Evolutionary conservation across 1,140 invertebrate species (phyloP), one percentile per base, ranked within the genome.

Genomic region (Ips nitidus): DNA sequence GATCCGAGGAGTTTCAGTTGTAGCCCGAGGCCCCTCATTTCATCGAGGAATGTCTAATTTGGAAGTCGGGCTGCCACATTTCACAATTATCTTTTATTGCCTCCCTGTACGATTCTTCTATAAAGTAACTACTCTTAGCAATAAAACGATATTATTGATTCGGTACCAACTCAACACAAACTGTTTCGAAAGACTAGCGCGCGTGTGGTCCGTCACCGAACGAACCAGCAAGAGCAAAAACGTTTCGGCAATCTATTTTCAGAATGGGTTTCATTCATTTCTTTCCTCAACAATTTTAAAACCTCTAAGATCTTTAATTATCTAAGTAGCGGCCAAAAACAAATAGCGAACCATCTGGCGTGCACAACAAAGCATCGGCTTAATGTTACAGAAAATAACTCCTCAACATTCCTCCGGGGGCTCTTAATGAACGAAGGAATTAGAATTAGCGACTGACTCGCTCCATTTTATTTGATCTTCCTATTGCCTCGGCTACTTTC

Each of bases 381-480:
- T 68, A 68, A 68, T 68, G 66, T 68, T 60, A 52, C 66, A 68
- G 66, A 68, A 68, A 68, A 68, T 68, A 68, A 68, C 66, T 68
- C 66, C 66, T 68, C 56, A 53, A 68, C 66, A 68, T 68, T 68
- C 66, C 66, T 59, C 40, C 47, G 66, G 47, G 22, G 38, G 66
- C 66, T 68, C 66, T 68, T 68, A 68, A 68, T 68, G 66, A 68
- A 68, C 66, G 66, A 43, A 68, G 56, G 66, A 60, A 68, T 68
- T 68, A 61, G 66, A 68, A 68, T 68, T 68, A 60, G 66, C 66
- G 66, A 68, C 43, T 47, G 40, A 53, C 66, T 59, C 41, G 66
- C 45, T 59, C 47, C 52, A 57, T 57, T 58, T 68, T 68, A 53
- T 66, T 36, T 5, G 55, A 66, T 66, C 40, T 68, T 68, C 66